phyloP scores from a whole-genome alignment of 2,888 invertebrate species.

The Conchocele bisecta region DNA sequence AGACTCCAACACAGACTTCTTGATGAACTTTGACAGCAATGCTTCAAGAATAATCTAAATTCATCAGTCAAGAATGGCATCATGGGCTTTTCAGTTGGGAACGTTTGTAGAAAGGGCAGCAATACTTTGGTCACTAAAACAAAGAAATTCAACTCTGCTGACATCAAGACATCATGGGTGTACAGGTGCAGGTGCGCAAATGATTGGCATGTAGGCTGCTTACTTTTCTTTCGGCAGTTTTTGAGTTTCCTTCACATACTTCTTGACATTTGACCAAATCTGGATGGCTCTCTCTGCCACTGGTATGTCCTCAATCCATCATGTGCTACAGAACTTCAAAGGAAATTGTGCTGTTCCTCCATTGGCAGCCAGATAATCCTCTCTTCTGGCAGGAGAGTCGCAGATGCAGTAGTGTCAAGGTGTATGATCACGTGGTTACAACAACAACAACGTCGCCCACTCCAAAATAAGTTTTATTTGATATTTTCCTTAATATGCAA shows the following conservation, averaged over 20 bases:
- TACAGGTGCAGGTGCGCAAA: neutral
- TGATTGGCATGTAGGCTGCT: slow-evolving; percentile 1
- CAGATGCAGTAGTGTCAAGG: slow-evolving; percentile 75
- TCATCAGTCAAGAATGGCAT: slow-evolving; percentile 11
- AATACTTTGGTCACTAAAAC: slow-evolving; percentile 22
- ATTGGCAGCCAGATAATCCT: slow-evolving; percentile 61
- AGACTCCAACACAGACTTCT: slow-evolving; percentile 15
- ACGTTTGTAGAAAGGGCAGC: slow-evolving; percentile 17
- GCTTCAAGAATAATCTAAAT: slow-evolving; percentile 10
- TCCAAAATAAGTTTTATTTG: no score
- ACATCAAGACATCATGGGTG: neutral
- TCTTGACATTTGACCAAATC: slow-evolving; percentile 28
- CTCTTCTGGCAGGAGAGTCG: slow-evolving; percentile 69
- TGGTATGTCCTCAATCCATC: neutral
- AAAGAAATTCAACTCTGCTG: neutral
- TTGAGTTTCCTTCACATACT: slow-evolving; percentile 15
- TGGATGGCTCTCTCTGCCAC: slow-evolving; percentile 24
- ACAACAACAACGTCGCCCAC: no score
- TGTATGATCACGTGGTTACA: no score
- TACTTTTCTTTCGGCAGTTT: slow-evolving; percentile 10
- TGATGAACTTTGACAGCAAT: slow-evolving; percentile 19
- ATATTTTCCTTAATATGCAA: no score
- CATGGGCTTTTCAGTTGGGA: slow-evolving; percentile 25
- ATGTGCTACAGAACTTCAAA: neutral
- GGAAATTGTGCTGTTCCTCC: slow-evolving; percentile 41